phyloP scores from a whole-genome alignment of 2,113 vertebrate genomes.

The Elephas maximus region DNA sequence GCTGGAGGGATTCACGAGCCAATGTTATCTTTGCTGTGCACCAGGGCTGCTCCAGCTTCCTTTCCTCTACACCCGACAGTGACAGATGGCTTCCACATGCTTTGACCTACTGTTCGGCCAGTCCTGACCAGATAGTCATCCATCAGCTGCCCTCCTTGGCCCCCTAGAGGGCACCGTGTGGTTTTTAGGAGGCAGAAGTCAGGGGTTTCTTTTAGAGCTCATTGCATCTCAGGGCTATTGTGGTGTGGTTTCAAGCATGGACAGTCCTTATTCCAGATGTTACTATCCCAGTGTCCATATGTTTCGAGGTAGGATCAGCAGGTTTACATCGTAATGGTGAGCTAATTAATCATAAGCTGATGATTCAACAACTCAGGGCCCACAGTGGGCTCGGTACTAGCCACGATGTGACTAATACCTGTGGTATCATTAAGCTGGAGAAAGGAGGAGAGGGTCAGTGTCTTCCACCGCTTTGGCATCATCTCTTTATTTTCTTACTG shows the following conservation, averaged over 20 bases:
- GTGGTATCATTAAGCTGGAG: not conserved
- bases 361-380: slow-evolving; percentile 70
- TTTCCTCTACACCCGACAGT: slow-evolving; percentile 54
- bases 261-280: slow-evolving; percentile 72
- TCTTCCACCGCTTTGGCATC: slow-evolving; percentile 30
- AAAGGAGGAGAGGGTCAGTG: not conserved
- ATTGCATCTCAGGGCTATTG: not conserved
- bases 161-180: not conserved
- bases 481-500: slow-evolving; percentile 55
- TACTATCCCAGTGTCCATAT: slow-evolving; percentile 75
- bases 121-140: slow-evolving; percentile 54
- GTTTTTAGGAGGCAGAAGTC: slow-evolving; percentile 41
- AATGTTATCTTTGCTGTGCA: slow-evolving; percentile 70
- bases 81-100: slow-evolving; percentile 79
- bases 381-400: slow-evolving; percentile 33
- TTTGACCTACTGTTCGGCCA: slow-evolving; percentile 71
- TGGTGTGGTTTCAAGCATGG: slow-evolving; percentile 67
- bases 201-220: slow-evolving; percentile 61
- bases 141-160: slow-evolving; percentile 60
- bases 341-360: slow-evolving; percentile 82
- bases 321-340: slow-evolving; percentile 71
- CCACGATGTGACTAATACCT: slow-evolving; percentile 26
- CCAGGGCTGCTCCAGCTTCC: not conserved
- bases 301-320: slow-evolving; percentile 78
- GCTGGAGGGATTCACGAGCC: slow-evolving; percentile 46